These are phyloP conservation scores for Troides helena DNA, from an alignment of 2,888 invertebrate genomes.

Conservation along the genomic window DNA sequence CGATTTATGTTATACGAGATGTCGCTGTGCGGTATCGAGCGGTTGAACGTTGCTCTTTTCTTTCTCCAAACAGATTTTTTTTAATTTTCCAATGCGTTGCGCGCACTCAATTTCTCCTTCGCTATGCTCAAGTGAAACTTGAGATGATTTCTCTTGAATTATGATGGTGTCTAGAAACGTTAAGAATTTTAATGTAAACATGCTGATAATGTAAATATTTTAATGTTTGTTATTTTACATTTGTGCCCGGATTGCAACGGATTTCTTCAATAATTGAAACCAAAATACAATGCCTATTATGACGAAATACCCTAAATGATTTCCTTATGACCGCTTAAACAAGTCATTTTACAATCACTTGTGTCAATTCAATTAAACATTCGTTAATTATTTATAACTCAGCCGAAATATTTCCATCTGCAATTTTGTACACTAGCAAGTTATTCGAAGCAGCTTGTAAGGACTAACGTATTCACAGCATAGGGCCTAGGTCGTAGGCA, in stretches of 20 bases:
- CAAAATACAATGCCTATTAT: too few relatives aligned
- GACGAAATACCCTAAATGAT: too few relatives aligned
- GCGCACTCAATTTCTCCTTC: slow-evolving; percentile 62
- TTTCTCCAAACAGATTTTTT: slow-evolving; percentile 41
- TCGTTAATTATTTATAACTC: background rate
- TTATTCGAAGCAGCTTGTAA: slow-evolving; percentile 8
- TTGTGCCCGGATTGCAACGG: background rate
- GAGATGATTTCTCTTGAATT: slow-evolving; percentile 55
- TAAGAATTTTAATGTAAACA: slow-evolving; percentile 6
- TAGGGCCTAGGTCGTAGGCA: slow-evolving; percentile 16
- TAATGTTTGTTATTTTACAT: background rate
- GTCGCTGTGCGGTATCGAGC: slow-evolving; percentile 50
- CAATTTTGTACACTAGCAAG: background rate
- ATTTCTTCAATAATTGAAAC: background rate
- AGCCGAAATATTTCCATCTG: too few relatives aligned
- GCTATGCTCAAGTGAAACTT: slow-evolving; percentile 58
- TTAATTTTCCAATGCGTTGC: slow-evolving; percentile 53
- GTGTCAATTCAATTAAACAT: background rate
- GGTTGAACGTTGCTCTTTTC: slow-evolving; percentile 51
- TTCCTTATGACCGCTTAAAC: too few relatives aligned
- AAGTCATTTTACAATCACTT: background rate
- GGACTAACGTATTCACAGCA: slow-evolving; percentile 9
- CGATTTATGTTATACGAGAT: slow-evolving; percentile 74
- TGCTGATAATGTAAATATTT: too few relatives aligned
- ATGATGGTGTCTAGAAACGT: slow-evolving; percentile 22